Percentiles rank a stretch among this genome's conserved stretches.
These are phyloP conservation scores for Ellobium chinense DNA, from an alignment of 2,888 invertebrate species.

Conservation along the genomic window DNA sequence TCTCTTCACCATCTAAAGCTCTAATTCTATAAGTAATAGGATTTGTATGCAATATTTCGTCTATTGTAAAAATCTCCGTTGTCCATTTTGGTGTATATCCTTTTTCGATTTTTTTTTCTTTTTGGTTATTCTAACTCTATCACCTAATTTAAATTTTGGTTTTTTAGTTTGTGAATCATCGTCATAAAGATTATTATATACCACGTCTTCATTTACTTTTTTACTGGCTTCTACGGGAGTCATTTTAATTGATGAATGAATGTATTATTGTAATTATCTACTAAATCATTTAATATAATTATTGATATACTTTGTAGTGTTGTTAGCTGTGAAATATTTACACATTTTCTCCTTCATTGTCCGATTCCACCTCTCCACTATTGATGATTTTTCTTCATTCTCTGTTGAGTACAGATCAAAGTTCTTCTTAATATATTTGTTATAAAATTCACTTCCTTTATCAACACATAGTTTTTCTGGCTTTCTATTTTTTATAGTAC, in stretches of 20 bases:
- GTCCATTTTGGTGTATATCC: conserved; percentile 12
- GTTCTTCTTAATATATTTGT: too few species aligned
- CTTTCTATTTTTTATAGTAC: too few species aligned
- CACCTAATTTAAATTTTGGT: neutral
- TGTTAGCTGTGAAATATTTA: conserved; percentile 13
- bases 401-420: too few species aligned
- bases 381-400: conserved; percentile 6
- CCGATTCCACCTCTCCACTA: conserved; percentile 4
- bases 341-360: conserved; percentile 15
- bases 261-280: conserved; percentile 1
- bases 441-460: too few species aligned
- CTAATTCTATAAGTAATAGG: conserved; percentile 7
- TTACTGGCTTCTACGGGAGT: conserved; percentile 7
- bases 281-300: conserved; percentile 15
- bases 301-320: neutral
- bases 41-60: neutral
- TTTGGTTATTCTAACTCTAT: conserved; percentile 24
- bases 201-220: neutral
- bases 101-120: conserved; percentile 3
- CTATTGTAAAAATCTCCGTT: neutral
- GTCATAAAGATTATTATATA: neutral
- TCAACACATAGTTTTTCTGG: too few species aligned
- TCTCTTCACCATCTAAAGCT: neutral
- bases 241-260: neutral
- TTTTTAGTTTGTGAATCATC: too few species aligned